Conservation (phyloP, 2,888 invertebrate genomes). For the Auanema sp. region DNA sequence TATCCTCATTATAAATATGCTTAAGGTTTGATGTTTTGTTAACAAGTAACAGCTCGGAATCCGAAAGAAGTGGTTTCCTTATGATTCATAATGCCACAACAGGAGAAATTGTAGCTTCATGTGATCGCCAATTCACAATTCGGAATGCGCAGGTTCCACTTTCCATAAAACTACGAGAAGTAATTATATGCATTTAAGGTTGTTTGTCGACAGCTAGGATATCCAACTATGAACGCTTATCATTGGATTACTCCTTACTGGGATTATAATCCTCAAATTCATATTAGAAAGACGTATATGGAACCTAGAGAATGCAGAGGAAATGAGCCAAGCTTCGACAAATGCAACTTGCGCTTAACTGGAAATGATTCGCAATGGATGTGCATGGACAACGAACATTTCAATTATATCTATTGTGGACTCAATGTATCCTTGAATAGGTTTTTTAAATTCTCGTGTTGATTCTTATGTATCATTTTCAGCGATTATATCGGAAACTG, state of each 20-base stretch:
- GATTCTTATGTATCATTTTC: too few relatives aligned
- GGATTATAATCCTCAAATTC: slow-evolving; percentile 84
- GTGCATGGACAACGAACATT: slow-evolving; percentile 80
- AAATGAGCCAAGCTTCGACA: slow-evolving; percentile 72
- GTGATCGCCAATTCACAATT: slow-evolving; percentile 91
- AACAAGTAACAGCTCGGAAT: slow-evolving; percentile 40
- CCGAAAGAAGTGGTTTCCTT: slow-evolving; percentile 53
- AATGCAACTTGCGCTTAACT: slow-evolving; percentile 47
- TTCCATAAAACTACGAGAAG: background rate
- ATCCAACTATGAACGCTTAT: slow-evolving; percentile 83
- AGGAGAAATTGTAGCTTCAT: slow-evolving; percentile 92
- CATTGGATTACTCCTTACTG: slow-evolving; percentile 83
- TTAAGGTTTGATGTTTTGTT: slow-evolving; percentile 45
- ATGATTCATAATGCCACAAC: slow-evolving; percentile 88
- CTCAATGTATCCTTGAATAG: slow-evolving; percentile 62
- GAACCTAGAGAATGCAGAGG: slow-evolving; percentile 78
- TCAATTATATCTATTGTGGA: slow-evolving; percentile 90
- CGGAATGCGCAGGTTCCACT: slow-evolving; percentile 75
- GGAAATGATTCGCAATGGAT: slow-evolving; percentile 67
- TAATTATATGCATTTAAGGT: slow-evolving; percentile 65
- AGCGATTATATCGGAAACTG: slow-evolving; percentile 77
- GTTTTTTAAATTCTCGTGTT: too few relatives aligned
- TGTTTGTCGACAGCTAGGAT: slow-evolving; percentile 88
- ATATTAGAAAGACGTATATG: slow-evolving; percentile 90
- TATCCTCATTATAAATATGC: too few relatives aligned